Base-by-base conservation (phyloP, 2,888 invertebrate genomes). In the Leptarthrus brevirostris region DNA sequence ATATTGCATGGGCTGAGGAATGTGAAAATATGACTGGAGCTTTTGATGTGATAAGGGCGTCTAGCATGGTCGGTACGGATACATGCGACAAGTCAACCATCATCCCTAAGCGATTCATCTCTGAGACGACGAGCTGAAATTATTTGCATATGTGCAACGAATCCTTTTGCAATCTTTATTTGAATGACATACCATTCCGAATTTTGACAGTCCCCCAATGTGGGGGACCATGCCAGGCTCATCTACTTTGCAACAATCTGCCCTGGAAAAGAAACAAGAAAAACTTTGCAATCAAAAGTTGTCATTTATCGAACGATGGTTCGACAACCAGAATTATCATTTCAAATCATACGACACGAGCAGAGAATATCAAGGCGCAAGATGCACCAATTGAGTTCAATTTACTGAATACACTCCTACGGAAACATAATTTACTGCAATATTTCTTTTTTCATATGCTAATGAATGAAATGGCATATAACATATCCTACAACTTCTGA, bases 61-160 rank as follows among this genome's bases (percentile, higher is more conserved):
- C 93, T 74, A 90, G 86, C 94, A 94, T 94, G 40, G 94, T 94
- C 74, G 90, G 89, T 76, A 89, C 88, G 10, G 93, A 93, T 54
- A 94, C 94, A 86, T 95, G 93, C 5, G 92, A 92, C 79, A 93
- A 85, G 83, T 95, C 95, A 78, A 95, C 92, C 83, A 95, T 88
- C 93, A 95, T 95, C 24, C 95, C 94, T 77, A 95, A 86, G 0
- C 94, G 90, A 86, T 95, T 95, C 94, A 95, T 94, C 87, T 95
- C 95, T 80, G 90, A 90, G 64, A 94, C 90, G 76, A 94, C 91
- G 77, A 90, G 88, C 92, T 92, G 83, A 73, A 83, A 82, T 89
- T 69, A 92, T 88, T 74, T 24, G 52, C 8, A 14, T 8, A n/a
- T n/a, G n/a, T n/a, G n/a, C n/a, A n/a, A n/a, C n/a, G n/a, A n/a